A percentile compares a stretch with the other conserved stretches of the same genome.
These are phyloP conservation scores for Embiotoca jacksoni DNA, from an alignment of 2,113 vertebrate genomes.

Conservation along the genomic window DNA sequence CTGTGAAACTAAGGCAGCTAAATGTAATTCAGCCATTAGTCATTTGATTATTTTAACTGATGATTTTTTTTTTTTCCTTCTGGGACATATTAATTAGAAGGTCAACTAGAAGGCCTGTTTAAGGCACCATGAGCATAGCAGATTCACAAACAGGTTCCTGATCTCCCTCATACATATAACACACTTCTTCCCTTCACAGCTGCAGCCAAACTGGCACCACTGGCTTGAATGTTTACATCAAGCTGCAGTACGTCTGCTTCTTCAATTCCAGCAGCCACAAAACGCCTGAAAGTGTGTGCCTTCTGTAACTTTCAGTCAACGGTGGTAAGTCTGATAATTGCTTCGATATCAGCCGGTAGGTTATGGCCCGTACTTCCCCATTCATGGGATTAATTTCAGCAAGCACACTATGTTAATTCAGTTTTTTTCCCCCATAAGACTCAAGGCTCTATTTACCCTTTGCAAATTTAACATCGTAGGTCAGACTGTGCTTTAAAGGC, in stretches of 20 bases:
- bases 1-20: too few species aligned
- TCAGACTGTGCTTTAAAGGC: constrained; percentile 29
- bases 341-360: background rate
- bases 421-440: constrained; percentile 19
- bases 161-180: background rate
- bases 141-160: background rate
- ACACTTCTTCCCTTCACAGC: background rate
- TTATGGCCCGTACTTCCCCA: background rate
- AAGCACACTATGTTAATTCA: constrained; percentile 24
- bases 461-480: constrained; percentile 22
- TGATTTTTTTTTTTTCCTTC: too few species aligned
- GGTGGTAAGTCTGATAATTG: background rate
- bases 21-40: too few species aligned
- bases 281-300: background rate
- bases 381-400: constrained; percentile 21
- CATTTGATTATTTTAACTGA: too few species aligned
- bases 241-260: background rate
- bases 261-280: background rate
- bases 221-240: background rate
- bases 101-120: too few species aligned
- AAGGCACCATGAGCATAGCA: background rate
- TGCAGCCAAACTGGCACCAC: background rate
- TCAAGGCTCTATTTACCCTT: constrained; percentile 25
- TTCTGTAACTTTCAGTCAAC: background rate
- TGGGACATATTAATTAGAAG: too few species aligned